Evolutionary conservation across 2,888 invertebrate species (phyloP), one percentile per base, ranked within the genome.

Genomic region (Lasius fuliginosus): DNA sequence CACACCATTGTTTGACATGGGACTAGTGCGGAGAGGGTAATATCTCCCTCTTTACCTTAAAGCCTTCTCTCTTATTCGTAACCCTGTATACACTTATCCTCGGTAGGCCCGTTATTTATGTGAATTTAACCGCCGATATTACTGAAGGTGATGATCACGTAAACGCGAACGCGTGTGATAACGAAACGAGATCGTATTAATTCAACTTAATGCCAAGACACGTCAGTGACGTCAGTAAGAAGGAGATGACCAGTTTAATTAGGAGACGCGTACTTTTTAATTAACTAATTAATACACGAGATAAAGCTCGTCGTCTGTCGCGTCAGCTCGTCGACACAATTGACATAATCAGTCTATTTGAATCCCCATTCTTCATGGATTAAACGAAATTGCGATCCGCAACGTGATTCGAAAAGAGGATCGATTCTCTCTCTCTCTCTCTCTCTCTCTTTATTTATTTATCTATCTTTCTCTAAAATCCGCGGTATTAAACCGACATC

Each of bases 221-320:
- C 12, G 23, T 3, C 3, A 23, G 23, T 23, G 40, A 23, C n/a
- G 12, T 27, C 4, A 33, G 15, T 36, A 27, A 40, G 9, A 12
- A 18, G 18, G 56, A 33, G 60, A 60, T 46, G 81, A 40, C 64
- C 27, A 74, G 76, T 69, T 87, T 90, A 87, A 88, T 90, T 88
- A 87, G 82, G 82, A 65, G 64, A 87, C 84, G 53, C 69, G 65
- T 58, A 79, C 65, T 79, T 56, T 69, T 84, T 81, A 84, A 88
- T 86, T 75, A 87, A 88, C 64, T 83, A 73, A 69, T 86, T 86
- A 79, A 36, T 81, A 67, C 36, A 36, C 46, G 68, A 36, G 82
- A 83, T 88, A 85, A 84, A 67, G 79, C 56, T 76, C 82, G 27
- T 46, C 62, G n/a, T n/a, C 42, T 33, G 30, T 33, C 30, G 0